A percentile compares a stretch with the other conserved stretches of the same genome.
Conservation (phyloP, 53 echinoderm and acorn worm genomes). For the Mesocentrotus franciscanus region DNA sequence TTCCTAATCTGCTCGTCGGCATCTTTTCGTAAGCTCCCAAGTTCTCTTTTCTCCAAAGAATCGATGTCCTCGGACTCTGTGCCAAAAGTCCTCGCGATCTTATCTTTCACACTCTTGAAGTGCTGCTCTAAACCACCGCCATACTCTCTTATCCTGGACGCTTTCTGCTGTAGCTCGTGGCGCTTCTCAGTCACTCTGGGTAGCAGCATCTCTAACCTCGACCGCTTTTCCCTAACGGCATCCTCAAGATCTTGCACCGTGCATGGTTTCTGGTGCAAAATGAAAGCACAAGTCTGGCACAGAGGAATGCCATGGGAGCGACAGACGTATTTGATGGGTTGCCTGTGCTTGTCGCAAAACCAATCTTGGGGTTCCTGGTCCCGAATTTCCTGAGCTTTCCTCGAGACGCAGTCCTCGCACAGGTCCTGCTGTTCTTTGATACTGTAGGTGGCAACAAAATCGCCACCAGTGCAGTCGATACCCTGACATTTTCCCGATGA, state of each 20-base stretch:
- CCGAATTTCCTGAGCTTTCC: not conserved
- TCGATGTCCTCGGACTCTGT: not conserved
- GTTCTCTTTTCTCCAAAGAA: not conserved
- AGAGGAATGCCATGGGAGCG: not conserved
- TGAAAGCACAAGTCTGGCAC: constrained; percentile 46
- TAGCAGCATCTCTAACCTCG: not conserved
- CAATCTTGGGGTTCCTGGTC: not conserved
- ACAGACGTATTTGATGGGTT: constrained; percentile 36
- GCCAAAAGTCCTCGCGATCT: not conserved
- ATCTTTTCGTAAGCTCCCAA: not conserved
- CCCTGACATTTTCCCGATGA: constrained; percentile 4
- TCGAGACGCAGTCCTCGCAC: constrained; percentile 26
- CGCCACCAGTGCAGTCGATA: constrained; percentile 26
- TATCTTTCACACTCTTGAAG: not conserved
- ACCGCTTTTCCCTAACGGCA: not conserved
- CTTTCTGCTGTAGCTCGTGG: not conserved
- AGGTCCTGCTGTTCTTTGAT: constrained; percentile 50
- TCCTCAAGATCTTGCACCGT: constrained; percentile 38
- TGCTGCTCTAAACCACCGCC: not conserved
- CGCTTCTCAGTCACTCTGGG: not conserved
- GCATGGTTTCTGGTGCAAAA: constrained; percentile 52
- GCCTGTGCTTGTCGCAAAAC: constrained; percentile 43
- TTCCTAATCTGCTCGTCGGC: constrained; percentile 55
- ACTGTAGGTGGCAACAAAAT: constrained; percentile 15
- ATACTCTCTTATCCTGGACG: not conserved